phyloP scores from a whole-genome alignment of 2,113 vertebrate species.

The Hydrochoerus hydrochaeris region DNA sequence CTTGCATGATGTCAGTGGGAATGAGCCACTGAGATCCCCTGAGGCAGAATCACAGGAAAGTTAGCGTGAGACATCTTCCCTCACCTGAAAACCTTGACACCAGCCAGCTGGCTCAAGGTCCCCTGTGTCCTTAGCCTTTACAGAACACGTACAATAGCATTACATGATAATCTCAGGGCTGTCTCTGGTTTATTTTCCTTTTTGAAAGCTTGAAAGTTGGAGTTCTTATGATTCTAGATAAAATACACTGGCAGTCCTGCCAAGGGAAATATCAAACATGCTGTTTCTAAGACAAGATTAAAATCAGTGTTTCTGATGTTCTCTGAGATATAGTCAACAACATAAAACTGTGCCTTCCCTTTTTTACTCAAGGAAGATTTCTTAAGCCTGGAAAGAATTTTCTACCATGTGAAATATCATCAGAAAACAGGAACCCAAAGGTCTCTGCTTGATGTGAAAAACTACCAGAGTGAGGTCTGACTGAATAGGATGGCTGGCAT shows the following conservation, averaged over 20 bases:
- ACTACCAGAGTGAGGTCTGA: neutral
- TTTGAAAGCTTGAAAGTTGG: neutral
- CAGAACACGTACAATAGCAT: neutral
- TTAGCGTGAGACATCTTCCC: neutral
- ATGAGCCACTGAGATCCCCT: neutral
- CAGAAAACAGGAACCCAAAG: neutral
- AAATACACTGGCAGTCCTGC: neutral
- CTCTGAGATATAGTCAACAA: neutral
- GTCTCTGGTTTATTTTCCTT: neutral
- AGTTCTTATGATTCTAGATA: neutral
- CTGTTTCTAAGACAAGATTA: conserved; percentile 40
- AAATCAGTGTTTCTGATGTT: neutral
- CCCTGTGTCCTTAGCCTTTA: neutral
- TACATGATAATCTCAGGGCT: neutral
- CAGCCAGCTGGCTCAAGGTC: neutral
- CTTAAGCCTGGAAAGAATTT: neutral
- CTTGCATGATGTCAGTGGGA: neutral
- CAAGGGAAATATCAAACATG: neutral
- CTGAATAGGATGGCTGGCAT: neutral
- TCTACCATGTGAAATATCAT: neutral
- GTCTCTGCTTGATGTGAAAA: neutral
- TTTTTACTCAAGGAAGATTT: neutral
- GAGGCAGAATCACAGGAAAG: neutral
- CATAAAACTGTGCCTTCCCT: neutral
- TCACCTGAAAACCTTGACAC: neutral